Evolutionary conservation across 2,888 invertebrate species (phyloP), one percentile per base, ranked within the genome.

Genomic region (Pheosia gnoma): DNA sequence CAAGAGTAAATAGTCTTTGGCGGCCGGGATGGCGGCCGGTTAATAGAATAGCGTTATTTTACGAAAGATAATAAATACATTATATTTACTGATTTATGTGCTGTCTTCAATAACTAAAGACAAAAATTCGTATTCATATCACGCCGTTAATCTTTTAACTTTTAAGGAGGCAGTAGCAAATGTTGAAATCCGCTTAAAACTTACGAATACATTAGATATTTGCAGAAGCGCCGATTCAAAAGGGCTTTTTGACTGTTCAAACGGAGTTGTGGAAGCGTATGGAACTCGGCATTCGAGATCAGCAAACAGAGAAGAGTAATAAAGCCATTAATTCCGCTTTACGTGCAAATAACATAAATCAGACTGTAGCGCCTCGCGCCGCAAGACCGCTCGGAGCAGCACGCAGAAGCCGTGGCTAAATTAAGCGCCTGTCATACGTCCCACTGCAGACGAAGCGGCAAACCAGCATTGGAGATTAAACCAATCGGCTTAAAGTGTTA

Each of bases 281-380:
- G 80, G 72, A 81, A 83, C 84, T 82, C 81, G 79, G 81, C 80
- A 80, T 82, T 78, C 79, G 85, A 87, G 88, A 90, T 89, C 85
- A 88, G 83, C 87, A 92, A 90, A 91, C 89, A 90, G 87, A 85
- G 89, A 88, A 89, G 89, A 88, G 89, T 92, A 91, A 90, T 91
- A 91, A 91, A 90, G 90, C 88, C 91, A 92, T 93, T 93, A 93
- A 93, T 93, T 93, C 89, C 88, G 89, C 89, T 91, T 90, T 90
- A 90, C 88, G 89, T 90, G 90, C 89, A 92, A 93, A 91, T 89
- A 91, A 90, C 91, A 92, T 93, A 93, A 93, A 93, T 93, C 92
- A 93, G 90, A 86, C 82, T 88, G 87, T 84, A 88, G 83, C 86
- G 85, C 84, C 83, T 84, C 86, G 86, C 84, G 85, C 89, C 91